These are phyloP conservation scores for Calyptomena viridis DNA, from an alignment of 2,113 vertebrate species.

Conservation along the genomic window DNA sequence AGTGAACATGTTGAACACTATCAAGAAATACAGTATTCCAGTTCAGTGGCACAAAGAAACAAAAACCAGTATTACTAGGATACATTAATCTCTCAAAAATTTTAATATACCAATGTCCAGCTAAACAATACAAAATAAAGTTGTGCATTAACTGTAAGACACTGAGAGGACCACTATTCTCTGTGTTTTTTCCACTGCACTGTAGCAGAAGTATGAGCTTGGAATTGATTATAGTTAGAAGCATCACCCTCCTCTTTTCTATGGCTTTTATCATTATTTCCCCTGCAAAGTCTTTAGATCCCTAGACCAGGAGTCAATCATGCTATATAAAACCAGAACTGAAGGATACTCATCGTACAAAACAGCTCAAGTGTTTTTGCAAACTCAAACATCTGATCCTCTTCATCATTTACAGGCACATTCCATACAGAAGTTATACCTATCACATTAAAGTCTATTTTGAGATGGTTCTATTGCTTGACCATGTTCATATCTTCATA, in stretches of 20 bases:
- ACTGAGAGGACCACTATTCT: neutral
- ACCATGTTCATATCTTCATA: neutral
- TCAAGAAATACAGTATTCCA: neutral
- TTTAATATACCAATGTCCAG: neutral
- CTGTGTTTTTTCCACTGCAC: neutral
- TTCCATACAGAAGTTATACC: neutral
- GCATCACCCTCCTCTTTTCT: neutral
- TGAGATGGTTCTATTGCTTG: neutral
- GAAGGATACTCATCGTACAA: neutral
- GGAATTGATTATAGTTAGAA: neutral
- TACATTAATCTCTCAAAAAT: neutral
- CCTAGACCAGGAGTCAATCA: neutral
- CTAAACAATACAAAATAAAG: neutral
- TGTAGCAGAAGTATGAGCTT: neutral
- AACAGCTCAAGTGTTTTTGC: neutral
- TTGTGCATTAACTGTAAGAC: neutral
- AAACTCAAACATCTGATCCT: neutral
- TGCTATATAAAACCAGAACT: neutral
- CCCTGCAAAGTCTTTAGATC: neutral
- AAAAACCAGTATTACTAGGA: neutral
- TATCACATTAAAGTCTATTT: neutral
- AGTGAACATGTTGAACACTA: neutral
- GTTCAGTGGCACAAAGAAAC: neutral
- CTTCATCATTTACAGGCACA: neutral
- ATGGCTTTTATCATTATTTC: neutral